Base-by-base conservation (phyloP, 2,888 invertebrate species). In the Helleia helle region DNA sequence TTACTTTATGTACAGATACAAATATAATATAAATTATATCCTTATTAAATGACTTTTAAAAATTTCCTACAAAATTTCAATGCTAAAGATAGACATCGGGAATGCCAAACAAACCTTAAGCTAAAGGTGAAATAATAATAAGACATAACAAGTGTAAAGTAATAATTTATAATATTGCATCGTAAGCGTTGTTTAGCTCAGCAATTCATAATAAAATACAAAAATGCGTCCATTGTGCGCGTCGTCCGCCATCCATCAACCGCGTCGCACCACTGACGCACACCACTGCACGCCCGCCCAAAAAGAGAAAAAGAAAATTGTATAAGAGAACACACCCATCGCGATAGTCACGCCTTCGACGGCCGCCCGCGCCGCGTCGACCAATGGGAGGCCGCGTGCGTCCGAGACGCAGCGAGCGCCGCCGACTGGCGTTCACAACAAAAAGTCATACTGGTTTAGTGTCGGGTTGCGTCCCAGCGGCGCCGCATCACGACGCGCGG, bases 391-490 rank as follows among this genome's bases (percentile, higher is more conserved):
- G 8, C 40, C 48, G 15, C 50, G 41, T 39, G 41, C 49, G 48
- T 42, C 58, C 67, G 65, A 69, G 57, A 56, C 56, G 50, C 56
- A 49, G 58, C 58, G 12, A 58, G 59, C 49, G 50, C 50, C 47
- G 40, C 50, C 65, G 76, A 62, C 62, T 66, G 65, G 73, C 74
- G 74, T 65, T 73, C 74, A 72, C 72, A 77, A 81, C 84, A 85
- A 84, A 85, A 84, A 84, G 75, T 79, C 71, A 67, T 66, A 74
- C 73, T 71, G 71, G 77, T 76, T 86, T 80, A 86, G 85, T 85
- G 73, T 84, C 81, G 85, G 84, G 84, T 83, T 70, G 85, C 81
- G 83, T 84, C 84, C 85, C 84, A 83, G 67, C 71, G 75, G 65
- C 75, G 80, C 68, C 71, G 80, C 79, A 77, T 75, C 84, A 74